Evolutionary conservation across 2,113 vertebrate species (phyloP).

Genomic region (Probosciger aterrimus): DNA sequence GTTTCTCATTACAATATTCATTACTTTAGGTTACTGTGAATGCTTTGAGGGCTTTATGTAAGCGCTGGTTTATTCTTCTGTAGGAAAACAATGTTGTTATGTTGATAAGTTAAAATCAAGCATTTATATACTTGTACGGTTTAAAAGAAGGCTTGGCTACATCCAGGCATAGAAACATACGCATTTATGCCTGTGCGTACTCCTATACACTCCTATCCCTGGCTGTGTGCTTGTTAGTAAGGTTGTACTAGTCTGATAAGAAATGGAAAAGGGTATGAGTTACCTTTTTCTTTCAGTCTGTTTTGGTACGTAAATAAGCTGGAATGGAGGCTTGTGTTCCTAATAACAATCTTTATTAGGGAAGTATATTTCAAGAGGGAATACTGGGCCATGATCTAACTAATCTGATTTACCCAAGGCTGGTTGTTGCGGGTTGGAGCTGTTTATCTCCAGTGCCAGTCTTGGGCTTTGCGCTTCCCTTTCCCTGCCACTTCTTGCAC

Average conservation of each 20-base stretch:
- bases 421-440: background rate
- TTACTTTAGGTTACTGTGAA: slow-evolving; percentile 44
- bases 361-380: background rate
- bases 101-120: slow-evolving; percentile 1
- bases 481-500: background rate
- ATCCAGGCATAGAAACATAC: background rate
- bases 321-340: background rate
- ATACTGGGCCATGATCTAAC: background rate
- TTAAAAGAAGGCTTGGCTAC: background rate
- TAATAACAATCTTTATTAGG: background rate
- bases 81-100: background rate
- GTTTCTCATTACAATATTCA: slow-evolving; percentile 76
- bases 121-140: background rate
- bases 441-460: background rate
- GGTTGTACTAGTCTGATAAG: background rate
- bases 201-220: background rate
- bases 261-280: background rate
- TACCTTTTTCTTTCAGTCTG: background rate
- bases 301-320: background rate
- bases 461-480: background rate
- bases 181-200: background rate
- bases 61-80: slow-evolving; percentile 19
- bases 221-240: background rate
- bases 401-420: background rate
- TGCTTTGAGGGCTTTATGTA: slow-evolving; percentile 40